phyloP scores from a whole-genome alignment of 2,113 vertebrate species.

The Larimichthys crocea region DNA sequence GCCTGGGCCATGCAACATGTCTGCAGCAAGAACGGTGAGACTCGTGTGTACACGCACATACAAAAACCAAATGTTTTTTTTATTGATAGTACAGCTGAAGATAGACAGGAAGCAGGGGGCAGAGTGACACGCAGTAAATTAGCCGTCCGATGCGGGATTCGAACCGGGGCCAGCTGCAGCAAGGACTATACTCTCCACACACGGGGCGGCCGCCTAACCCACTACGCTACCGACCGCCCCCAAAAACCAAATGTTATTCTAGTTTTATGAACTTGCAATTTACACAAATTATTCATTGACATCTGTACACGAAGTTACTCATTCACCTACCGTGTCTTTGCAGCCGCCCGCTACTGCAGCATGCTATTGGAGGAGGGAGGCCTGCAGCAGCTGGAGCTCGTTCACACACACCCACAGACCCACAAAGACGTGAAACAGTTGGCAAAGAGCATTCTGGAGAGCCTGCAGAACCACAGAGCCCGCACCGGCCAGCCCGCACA shows the following conservation, averaged over 20 bases:
- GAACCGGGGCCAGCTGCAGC: too few relatives aligned
- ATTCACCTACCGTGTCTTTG: not conserved
- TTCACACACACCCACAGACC: conserved; percentile 90
- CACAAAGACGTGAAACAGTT: conserved; percentile 91
- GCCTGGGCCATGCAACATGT: conserved; percentile 99
- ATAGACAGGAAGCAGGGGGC: too few relatives aligned
- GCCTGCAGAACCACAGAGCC: conserved; percentile 91
- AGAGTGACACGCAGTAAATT: too few relatives aligned
- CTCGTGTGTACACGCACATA: not conserved
- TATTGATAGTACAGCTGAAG: too few relatives aligned
- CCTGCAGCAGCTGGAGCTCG: conserved; percentile 91
- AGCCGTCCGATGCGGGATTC: too few relatives aligned
- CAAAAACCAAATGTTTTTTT: not conserved
- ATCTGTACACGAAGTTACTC: too few relatives aligned
- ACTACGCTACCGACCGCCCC: too few relatives aligned
- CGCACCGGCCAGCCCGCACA: conserved; percentile 87
- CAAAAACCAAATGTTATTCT: not conserved
- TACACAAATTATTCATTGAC: not conserved
- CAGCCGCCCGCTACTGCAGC: conserved; percentile 96
- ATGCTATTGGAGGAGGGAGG: conserved; percentile 99
- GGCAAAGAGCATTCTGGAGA: conserved; percentile 93
- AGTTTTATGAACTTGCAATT: not conserved
- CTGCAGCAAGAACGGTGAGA: conserved; percentile 98
- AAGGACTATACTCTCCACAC: too few relatives aligned
- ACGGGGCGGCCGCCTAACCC: too few relatives aligned